These are phyloP conservation scores for Lycophotia porphyrea DNA, from an alignment of 2,888 invertebrate genomes.

Conservation along the genomic window DNA sequence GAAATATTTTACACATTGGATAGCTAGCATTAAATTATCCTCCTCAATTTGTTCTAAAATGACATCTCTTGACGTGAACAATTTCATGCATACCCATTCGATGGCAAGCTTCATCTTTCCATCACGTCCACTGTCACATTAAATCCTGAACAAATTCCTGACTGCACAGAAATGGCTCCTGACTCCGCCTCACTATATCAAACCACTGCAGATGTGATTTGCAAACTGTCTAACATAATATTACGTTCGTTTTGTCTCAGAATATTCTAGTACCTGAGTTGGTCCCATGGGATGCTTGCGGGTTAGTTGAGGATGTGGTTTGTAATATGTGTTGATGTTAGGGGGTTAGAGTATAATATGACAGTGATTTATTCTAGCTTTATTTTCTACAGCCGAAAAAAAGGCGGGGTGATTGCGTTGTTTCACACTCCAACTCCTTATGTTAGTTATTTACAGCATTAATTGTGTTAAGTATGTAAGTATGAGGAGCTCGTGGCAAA, in stretches of 20 bases:
- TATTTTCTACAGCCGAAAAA: neutral
- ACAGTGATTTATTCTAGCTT: neutral
- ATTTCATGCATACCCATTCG: neutral
- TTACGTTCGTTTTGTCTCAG: constrained; percentile 31
- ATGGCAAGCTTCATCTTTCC: neutral
- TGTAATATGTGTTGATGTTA: neutral
- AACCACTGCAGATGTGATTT: constrained; percentile 49
- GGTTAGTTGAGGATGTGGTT: neutral
- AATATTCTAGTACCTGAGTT: constrained; percentile 6
- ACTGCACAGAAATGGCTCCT: constrained; percentile 29
- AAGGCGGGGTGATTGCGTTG: neutral
- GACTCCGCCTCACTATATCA: constrained; percentile 10
- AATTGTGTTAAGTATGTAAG: neutral
- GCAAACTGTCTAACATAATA: constrained; percentile 48
- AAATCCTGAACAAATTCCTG: constrained; percentile 22
- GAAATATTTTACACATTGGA: neutral
- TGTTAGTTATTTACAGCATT: neutral
- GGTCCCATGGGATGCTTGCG: constrained; percentile 3
- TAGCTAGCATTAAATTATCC: neutral
- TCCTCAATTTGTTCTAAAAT: neutral
- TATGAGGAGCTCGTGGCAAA: no score
- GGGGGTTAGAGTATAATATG: neutral
- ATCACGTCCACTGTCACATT: constrained; percentile 44
- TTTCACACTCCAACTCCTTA: neutral
- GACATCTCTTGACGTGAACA: neutral